Conservation (phyloP, 2,888 invertebrate genomes). For the Invenusta paracnida region DNA sequence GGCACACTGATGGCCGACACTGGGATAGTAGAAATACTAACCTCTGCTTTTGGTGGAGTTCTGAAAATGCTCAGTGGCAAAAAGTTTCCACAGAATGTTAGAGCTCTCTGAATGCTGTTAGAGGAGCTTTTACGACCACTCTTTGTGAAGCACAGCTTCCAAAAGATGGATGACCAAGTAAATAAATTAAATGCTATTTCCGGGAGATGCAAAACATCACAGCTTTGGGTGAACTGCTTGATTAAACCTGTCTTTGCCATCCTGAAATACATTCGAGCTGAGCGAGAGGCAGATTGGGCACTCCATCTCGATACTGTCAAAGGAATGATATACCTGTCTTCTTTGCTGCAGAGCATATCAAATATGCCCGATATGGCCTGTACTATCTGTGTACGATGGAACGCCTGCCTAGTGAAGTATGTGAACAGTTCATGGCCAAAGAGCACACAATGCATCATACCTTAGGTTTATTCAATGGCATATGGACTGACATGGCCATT, state of each 20-base stretch:
- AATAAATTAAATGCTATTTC: too few species aligned
- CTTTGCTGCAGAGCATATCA: neutral
- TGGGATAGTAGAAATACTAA: neutral
- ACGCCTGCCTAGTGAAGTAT: neutral
- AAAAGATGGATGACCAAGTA: neutral
- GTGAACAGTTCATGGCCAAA: conserved; percentile 4
- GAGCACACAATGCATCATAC: conserved; percentile 32
- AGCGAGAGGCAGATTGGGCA: conserved; percentile 19
- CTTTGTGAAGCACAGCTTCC: neutral
- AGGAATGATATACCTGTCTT: neutral
- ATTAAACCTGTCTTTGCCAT: too few species aligned
- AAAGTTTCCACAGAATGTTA: neutral
- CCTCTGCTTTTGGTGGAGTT: neutral
- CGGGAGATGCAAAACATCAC: too few species aligned
- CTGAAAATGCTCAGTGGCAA: neutral
- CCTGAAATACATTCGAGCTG: conserved; percentile 33
- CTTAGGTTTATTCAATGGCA: neutral
- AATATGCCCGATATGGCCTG: neutral
- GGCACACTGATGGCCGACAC: neutral
- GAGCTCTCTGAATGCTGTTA: neutral
- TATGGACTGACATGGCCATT: conserved; percentile 27
- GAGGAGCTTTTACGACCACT: neutral
- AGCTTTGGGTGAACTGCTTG: neutral
- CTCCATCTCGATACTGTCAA: neutral
- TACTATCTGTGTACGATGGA: neutral